Evolutionary conservation across 2,888 invertebrate species (phyloP).

Genomic region (Troides helena): DNA sequence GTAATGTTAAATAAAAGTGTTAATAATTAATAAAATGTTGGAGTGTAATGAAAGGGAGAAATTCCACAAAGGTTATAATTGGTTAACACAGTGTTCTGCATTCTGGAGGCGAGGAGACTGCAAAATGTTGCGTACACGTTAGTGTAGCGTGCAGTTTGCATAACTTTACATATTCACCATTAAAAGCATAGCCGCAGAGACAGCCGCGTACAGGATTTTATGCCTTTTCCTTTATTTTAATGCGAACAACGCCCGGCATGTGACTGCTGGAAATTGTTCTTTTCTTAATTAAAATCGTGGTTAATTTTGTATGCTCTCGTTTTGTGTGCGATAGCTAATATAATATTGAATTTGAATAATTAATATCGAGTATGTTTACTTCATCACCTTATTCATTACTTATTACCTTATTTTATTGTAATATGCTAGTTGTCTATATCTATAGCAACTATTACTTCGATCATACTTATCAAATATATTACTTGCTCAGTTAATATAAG

Average conservation of each 20-base stretch:
- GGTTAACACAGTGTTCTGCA: slow-evolving; percentile 60
- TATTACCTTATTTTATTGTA: too few species aligned
- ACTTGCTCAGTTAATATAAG: too few species aligned
- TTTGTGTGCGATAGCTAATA: too few species aligned
- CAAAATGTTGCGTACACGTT: slow-evolving; percentile 58
- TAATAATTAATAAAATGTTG: slow-evolving; percentile 6
- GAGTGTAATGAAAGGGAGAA: slow-evolving; percentile 30
- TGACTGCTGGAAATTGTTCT: slow-evolving; percentile 3
- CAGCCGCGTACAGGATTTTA: slow-evolving; percentile 31
- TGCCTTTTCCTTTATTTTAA: slow-evolving; percentile 3
- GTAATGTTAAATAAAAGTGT: not conserved
- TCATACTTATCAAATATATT: too few species aligned
- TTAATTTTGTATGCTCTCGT: not conserved
- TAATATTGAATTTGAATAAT: too few species aligned
- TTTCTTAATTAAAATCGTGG: slow-evolving; percentile 7
- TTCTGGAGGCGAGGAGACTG: slow-evolving; percentile 47
- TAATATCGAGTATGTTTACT: too few species aligned
- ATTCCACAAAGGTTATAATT: slow-evolving; percentile 39
- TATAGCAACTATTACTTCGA: too few species aligned
- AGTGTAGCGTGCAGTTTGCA: slow-evolving; percentile 55
- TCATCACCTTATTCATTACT: too few species aligned
- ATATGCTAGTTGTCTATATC: too few species aligned
- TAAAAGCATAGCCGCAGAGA: slow-evolving; percentile 46
- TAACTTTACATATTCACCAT: slow-evolving; percentile 68
- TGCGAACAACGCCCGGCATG: slow-evolving; percentile 7